A percentile compares a stretch with the other conserved stretches of the same genome.
Evolutionary conservation across 2,797 vertebrate species (phyloP).

Genomic region (Neoniphon sammara): DNA sequence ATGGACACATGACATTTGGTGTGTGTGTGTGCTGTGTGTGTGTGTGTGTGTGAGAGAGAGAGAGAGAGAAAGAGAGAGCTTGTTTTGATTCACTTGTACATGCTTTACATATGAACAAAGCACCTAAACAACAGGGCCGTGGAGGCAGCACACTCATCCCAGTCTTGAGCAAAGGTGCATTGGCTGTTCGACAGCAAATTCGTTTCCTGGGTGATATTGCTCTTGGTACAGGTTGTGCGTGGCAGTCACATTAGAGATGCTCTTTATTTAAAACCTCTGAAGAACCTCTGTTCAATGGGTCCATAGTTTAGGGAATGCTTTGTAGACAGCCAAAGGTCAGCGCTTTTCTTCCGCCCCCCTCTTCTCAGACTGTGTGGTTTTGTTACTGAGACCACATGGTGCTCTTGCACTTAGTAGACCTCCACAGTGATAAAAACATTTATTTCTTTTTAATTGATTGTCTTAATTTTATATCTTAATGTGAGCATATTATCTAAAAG

Average conservation of each 20-base stretch:
- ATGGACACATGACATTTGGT: constrained; percentile 69
- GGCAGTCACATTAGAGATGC: constrained; percentile 72
- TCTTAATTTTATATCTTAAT: constrained; percentile 15
- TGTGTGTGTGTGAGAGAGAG: constrained; percentile 19
- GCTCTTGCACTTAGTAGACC: constrained; percentile 50
- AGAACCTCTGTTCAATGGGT: constrained; percentile 67
- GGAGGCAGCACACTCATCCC: constrained; percentile 48
- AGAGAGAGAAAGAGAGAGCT: constrained; percentile 11
- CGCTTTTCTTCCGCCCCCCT: constrained; percentile 54
- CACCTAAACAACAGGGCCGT: constrained; percentile 51
- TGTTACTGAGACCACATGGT: constrained; percentile 61
- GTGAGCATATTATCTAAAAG: not conserved
- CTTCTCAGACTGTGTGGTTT: constrained; percentile 60
- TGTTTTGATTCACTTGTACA: not conserved
- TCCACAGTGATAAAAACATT: constrained; percentile 9
- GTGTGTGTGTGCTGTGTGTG: constrained; percentile 23
- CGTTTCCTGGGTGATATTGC: constrained; percentile 74
- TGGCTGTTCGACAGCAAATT: constrained; percentile 58
- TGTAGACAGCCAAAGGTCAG: constrained; percentile 77
- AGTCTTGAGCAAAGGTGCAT: constrained; percentile 43
- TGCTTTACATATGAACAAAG: constrained; percentile 73
- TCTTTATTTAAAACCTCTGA: constrained; percentile 74
- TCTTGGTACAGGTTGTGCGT: constrained; percentile 56
- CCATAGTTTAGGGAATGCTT: constrained; percentile 69
- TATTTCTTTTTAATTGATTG: constrained; percentile 1